Conservation (phyloP, 2,797 vertebrate genomes). For the Carcharodon carcharias region DNA sequence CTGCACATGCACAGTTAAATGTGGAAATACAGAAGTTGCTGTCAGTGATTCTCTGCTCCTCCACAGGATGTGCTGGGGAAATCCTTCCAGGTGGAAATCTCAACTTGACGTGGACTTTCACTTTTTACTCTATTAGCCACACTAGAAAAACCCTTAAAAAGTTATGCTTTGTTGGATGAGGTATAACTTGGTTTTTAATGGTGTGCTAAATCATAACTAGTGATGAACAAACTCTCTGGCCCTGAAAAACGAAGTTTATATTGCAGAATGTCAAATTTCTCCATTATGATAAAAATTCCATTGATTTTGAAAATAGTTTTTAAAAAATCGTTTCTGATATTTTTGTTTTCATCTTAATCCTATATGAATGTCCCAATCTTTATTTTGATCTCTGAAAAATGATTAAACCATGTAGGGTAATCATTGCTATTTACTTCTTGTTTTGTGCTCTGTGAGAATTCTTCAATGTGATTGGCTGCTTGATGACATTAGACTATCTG, state of each 20-base stretch:
- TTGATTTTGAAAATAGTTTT: background rate
- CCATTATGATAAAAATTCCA: background rate
- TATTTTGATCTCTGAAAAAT: background rate
- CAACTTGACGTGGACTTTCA: background rate
- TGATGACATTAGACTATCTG: background rate
- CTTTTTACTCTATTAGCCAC: background rate
- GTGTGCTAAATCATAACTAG: background rate
- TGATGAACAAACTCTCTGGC: background rate
- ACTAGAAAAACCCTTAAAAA: background rate
- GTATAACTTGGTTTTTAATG: background rate
- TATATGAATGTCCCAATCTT: too few species aligned
- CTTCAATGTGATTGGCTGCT: background rate
- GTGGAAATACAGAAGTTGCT: background rate
- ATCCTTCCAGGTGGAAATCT: background rate
- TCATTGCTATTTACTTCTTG: background rate
- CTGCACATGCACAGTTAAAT: background rate
- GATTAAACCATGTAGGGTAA: too few species aligned
- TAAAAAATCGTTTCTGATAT: background rate
- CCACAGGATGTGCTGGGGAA: background rate
- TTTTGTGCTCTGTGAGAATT: background rate
- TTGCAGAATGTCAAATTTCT: background rate
- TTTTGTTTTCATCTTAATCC: background rate
- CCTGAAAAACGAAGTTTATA: background rate
- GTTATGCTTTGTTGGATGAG: background rate
- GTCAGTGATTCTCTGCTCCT: background rate